phyloP scores from a whole-genome alignment of 2,113 vertebrate species.

The Gymnogyps californianus region DNA sequence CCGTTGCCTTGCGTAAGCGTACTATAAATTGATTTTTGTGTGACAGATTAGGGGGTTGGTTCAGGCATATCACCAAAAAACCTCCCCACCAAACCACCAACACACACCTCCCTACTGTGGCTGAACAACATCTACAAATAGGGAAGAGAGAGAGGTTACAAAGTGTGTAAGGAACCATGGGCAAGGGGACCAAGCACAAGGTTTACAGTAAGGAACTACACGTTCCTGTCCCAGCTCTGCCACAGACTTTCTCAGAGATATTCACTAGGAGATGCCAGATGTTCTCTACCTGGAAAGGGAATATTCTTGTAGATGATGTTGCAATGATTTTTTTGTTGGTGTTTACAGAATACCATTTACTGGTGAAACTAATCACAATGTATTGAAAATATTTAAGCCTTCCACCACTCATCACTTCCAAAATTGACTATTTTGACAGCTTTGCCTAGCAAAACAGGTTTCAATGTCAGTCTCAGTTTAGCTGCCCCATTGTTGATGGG shows the following conservation, averaged over 20 bases:
- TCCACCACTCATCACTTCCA: neutral
- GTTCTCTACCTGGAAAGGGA: neutral
- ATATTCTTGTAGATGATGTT: neutral
- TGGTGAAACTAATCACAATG: neutral
- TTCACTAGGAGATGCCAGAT: neutral
- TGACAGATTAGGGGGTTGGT: too few species aligned
- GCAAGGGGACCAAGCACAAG: neutral
- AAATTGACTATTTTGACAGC: neutral
- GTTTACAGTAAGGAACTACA: neutral
- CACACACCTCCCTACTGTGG: too few species aligned
- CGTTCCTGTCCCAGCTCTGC: neutral
- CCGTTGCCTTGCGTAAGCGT: neutral
- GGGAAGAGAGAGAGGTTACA: neutral
- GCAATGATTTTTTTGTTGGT: neutral
- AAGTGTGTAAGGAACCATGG: neutral
- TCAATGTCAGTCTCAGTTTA: neutral
- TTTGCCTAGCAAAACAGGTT: neutral
- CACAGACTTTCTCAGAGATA: neutral
- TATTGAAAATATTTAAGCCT: neutral
- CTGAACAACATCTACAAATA: neutral
- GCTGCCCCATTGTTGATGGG: accelerated
- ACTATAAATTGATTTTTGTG: neutral
- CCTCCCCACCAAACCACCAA: neutral
- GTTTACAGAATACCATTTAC: neutral
- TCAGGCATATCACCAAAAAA: neutral